Evolutionary conservation across 30 jellyfish, hydroid and myxozoan genomes (phyloP), one percentile per base, ranked within the genome.

Genomic region (Rhopilema esculentum): DNA sequence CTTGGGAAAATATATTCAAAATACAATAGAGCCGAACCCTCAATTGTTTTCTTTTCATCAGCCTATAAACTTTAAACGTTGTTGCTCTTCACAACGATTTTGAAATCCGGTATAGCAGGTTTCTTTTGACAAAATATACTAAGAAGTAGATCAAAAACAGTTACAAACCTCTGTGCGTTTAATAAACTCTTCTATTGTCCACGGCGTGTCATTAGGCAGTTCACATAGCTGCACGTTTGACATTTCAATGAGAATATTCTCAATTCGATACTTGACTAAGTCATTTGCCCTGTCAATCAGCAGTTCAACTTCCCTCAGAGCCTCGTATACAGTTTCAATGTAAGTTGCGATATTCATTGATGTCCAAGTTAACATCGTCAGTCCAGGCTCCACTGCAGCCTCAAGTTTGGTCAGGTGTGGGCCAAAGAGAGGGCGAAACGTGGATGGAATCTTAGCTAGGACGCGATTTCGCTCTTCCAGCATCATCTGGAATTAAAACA

Each of bases 371-470:
- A 92, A 84, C 98, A 92, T 92, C 27, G 96, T 86, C 57, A 92
- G 27, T 12, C 98, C 98, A n/a, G 98, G 98, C 49, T 92, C 98
- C 57, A 92, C 61, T 8, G 98, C 98, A 49, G 98, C 96, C 49
- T 92, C 98, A 8, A 92, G 88, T 66, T 92, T 92, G 15, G 91
- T 88, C 72, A 92, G 61, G 74, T 92, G 98, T 15, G 98, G 98
- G 6, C 94, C 86, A 91, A 92, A 86, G 79, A 92, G 75, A 4
- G 98, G 96, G 19, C 89, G 78, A 77, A 79, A 86, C 21, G 86
- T 77, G 29, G 51, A 52, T 2, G 96, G 93, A 48, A 92, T 92
- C 78, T 86, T 92, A 16, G 68, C 82, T 29, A 86, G 93, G 16
- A 86, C 96, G 24, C 90, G 77, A 21, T 80, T 77, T 27, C 91